Evolutionary conservation across 2,888 invertebrate genomes (phyloP), one percentile per base, ranked within the genome.

Genomic region (Hirtodrosophila trivittata): DNA sequence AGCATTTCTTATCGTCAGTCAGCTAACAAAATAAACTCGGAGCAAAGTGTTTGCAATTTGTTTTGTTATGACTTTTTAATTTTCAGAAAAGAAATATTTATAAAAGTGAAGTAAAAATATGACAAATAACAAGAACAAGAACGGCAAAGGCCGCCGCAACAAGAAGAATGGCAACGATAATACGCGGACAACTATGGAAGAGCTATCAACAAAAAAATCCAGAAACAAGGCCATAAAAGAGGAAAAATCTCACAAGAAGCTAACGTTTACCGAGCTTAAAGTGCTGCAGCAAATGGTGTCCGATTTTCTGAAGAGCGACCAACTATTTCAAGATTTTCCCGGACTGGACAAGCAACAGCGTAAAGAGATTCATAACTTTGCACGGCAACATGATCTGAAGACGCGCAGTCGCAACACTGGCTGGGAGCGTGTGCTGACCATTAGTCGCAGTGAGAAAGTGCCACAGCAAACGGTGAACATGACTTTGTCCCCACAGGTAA

Each of bases 331-430:
- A 1, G 57, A 77, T 1, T 38, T 89, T 0, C 38, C 26, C 1
- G 75, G 69, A 0, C 54, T 90, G 3, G 62, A 62, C 1, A 78
- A 72, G 1, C 18, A 18, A 5, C 76, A 88, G 16, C 87, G 89
- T 1, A 84, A 76, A 38, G 86, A 86, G 54, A 38, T 89, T 7
- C 89, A 89, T 38, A 56, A 60, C 12, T 84, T 81, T 52, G 87
- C 87, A 5, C 62, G 63, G 0, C 46, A 66, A 0, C 38, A 80
- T 7, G 88, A 88, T 1, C 45, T 90, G 0, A 85, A 80, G 30
- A 74, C 87, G 7, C 66, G 65, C 26, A 89, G 90, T 47, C 77
- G 60, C 50, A 87, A 77, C 25, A 38, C 10, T 1, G 59, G 35
- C 1, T 67, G 57, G 0, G 45, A 74, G 1, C 87, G 90, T 0